Conservation (phyloP, 92 coral and sea anemone species). For the Desmophyllum pertusum region DNA sequence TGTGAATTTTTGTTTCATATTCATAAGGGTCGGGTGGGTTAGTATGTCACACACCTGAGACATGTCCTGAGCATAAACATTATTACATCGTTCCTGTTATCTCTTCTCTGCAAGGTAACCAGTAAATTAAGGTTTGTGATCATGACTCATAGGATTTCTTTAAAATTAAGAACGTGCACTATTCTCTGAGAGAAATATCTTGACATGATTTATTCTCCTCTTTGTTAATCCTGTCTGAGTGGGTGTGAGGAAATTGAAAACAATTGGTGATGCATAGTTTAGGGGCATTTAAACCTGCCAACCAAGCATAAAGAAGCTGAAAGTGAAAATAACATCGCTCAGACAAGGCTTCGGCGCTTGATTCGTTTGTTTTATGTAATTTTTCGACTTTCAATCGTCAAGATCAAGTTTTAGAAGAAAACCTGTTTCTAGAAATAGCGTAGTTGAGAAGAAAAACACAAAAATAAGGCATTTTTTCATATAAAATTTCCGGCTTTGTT, state of each 20-base stretch:
- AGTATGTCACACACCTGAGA: not conserved
- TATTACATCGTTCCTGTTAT: not conserved
- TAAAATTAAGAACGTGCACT: not conserved
- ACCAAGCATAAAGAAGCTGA: not conserved
- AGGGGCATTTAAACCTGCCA: conserved; percentile 1
- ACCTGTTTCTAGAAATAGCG: not conserved
- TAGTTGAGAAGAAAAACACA: not conserved
- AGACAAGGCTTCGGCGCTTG: not conserved
- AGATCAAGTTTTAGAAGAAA: too few species aligned
- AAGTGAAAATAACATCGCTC: not conserved
- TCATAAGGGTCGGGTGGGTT: not conserved
- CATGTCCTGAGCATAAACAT: too few species aligned
- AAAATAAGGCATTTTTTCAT: not conserved
- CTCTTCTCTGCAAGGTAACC: too few species aligned
- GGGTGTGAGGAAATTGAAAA: not conserved
- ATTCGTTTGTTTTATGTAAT: not conserved
- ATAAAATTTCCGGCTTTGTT: too few species aligned
- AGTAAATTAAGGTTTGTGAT: not conserved
- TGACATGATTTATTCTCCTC: not conserved
- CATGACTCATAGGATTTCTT: not conserved
- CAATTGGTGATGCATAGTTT: conserved; percentile 3
- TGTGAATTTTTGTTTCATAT: not conserved
- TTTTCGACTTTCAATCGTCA: not conserved
- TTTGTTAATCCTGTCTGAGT: not conserved
- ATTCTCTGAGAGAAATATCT: not conserved